Conservation (phyloP, 2,113 vertebrate genomes). For the Triplophysa siluroides region DNA sequence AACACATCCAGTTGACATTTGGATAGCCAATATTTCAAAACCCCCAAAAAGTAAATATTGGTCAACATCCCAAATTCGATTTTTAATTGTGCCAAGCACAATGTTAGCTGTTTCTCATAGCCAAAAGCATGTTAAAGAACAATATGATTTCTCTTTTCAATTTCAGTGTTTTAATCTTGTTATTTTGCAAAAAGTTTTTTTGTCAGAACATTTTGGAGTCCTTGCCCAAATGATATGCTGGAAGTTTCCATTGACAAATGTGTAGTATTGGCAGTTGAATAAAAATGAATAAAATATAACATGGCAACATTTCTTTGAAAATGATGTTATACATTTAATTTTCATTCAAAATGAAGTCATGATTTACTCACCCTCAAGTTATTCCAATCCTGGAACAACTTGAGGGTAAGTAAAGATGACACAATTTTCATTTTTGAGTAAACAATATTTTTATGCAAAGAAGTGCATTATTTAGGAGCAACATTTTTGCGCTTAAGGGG, state of each 20-base stretch:
- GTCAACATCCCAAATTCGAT: slow-evolving; percentile 53
- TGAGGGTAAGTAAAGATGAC: too few species aligned
- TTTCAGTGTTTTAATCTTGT: slow-evolving; percentile 15
- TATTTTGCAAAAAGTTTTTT: background rate
- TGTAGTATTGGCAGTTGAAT: too few species aligned
- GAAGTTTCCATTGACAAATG: too few species aligned
- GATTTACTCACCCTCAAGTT: too few species aligned
- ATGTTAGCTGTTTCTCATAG: slow-evolving; percentile 56
- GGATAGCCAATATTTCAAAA: slow-evolving; percentile 42
- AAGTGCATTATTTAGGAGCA: too few species aligned
- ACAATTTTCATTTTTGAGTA: too few species aligned
- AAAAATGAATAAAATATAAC: background rate
- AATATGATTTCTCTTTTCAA: background rate
- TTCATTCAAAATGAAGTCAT: too few species aligned
- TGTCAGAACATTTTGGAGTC: background rate
- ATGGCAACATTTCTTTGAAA: background rate
- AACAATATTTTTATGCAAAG: too few species aligned
- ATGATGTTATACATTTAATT: too few species aligned
- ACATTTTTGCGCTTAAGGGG: too few species aligned
- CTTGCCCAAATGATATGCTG: background rate
- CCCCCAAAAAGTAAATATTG: slow-evolving; percentile 41
- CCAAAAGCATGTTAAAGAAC: slow-evolving; percentile 50
- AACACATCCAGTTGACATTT: slow-evolving; percentile 47
- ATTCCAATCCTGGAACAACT: too few species aligned
- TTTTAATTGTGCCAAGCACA: slow-evolving; percentile 56